phyloP scores from a whole-genome alignment of 2,113 vertebrate species.

The Pagrus major region DNA sequence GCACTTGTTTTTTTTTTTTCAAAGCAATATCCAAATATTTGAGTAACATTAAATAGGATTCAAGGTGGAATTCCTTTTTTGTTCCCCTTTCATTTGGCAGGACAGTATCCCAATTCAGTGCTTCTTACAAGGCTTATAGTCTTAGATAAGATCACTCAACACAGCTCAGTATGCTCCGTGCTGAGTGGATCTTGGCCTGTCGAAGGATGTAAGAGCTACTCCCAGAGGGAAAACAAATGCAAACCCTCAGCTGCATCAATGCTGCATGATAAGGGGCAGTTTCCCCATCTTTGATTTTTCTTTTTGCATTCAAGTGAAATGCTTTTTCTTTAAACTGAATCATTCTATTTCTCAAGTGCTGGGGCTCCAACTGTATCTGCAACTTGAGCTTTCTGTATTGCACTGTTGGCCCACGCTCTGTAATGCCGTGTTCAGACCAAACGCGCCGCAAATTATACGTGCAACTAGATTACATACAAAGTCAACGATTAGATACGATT shows the following conservation, averaged over 20 bases:
- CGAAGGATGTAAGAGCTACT: constrained; percentile 39
- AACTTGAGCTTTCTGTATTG: not conserved
- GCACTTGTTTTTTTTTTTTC: constrained; percentile 63
- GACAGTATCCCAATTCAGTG: not conserved
- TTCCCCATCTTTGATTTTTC: constrained; percentile 11
- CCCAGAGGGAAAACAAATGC: constrained; percentile 39
- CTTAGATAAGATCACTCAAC: constrained; percentile 54
- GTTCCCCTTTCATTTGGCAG: constrained; percentile 39
- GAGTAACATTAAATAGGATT: constrained; percentile 60
- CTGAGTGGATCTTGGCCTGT: constrained; percentile 49
- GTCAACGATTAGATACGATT: too few species aligned
- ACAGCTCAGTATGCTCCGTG: constrained; percentile 35
- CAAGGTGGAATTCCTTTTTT: constrained; percentile 46
- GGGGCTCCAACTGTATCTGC: not conserved
- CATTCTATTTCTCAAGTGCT: not conserved
- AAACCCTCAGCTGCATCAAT: constrained; percentile 23
- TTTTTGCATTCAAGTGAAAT: not conserved
- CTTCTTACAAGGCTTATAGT: constrained; percentile 29
- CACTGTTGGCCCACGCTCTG: too few species aligned
- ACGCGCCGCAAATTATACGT: too few species aligned
- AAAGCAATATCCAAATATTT: constrained; percentile 65
- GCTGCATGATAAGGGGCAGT: not conserved
- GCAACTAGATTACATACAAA: too few species aligned
- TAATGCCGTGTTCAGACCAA: too few species aligned
- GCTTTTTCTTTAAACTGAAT: not conserved